These are phyloP conservation scores for Helicoverpa zea DNA, from an alignment of 1,140 invertebrate species.

Conservation along the genomic window DNA sequence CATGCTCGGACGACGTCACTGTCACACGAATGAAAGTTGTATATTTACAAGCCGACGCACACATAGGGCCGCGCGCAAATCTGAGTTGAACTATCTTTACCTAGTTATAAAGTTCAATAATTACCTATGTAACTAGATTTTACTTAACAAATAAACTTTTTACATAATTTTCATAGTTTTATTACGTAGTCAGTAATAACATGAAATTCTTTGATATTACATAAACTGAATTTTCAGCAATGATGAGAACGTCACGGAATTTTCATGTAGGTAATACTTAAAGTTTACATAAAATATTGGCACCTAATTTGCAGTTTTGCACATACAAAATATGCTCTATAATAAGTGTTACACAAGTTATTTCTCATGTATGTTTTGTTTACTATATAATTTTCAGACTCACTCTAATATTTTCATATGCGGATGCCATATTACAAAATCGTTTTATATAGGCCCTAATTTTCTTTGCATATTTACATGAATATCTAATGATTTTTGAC, in stretches of 20 bases:
- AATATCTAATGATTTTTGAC: too few relatives aligned
- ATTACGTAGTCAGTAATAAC: not conserved
- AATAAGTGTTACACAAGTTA: constrained; percentile 31
- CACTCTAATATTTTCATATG: constrained; percentile 54
- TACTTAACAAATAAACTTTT: not conserved
- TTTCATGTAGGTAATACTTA: not conserved
- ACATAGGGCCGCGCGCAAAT: too few relatives aligned
- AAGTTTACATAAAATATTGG: not conserved
- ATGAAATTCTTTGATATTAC: not conserved
- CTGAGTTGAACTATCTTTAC: too few relatives aligned
- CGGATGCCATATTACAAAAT: constrained; percentile 42
- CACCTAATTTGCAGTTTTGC: constrained; percentile 22
- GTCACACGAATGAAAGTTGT: too few relatives aligned
- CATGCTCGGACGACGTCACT: too few relatives aligned
- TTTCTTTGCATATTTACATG: not conserved
- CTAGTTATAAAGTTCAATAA: not conserved
- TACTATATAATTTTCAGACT: constrained; percentile 57
- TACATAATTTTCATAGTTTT: not conserved
- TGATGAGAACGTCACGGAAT: constrained; percentile 26
- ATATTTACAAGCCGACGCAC: too few relatives aligned
- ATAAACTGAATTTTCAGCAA: not conserved
- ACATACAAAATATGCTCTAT: constrained; percentile 6
- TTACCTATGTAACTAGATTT: not conserved
- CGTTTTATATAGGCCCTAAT: not conserved
- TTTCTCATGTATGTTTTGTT: constrained; percentile 59